Evolutionary conservation across 2,113 vertebrate genomes (phyloP), one percentile per base, ranked within the genome.

Genomic region (Tinamus guttatus): DNA sequence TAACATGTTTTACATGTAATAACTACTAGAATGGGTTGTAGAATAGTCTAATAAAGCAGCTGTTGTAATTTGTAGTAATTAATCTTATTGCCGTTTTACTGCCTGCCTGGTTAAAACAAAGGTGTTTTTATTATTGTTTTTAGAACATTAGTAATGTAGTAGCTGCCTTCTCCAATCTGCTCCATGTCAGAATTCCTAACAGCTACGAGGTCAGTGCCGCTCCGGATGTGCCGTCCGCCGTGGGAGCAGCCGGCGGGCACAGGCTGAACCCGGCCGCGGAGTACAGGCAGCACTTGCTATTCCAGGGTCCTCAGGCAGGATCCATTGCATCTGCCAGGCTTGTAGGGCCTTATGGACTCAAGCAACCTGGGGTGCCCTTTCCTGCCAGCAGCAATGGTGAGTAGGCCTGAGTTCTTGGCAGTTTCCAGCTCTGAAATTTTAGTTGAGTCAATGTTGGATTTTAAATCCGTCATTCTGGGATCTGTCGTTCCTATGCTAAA

Each of bases 91-190:
- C 81, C 84, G 0, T 22, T 19, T 83, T 81, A 28, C 63, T 79
- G 60, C 51, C 79, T 71, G 41, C 13, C n/a, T 38, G 67, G 43
- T 90, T 22, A 41, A 60, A 93, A 65, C 96, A 36, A 16, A 34
- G 2, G 9, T 36, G 63, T 52, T 71, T 82, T 70, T 74, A 16
- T 41, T 83, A 15, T 13, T 76, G 38, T 93, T 89, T 97, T 5
- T 90, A 99, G 99, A 99, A 99, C 47, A 98, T 99, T 8, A 97
- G 97, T 7, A 98, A 97, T 0, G 98, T 99, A 52, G 98, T 99
- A 97, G 98, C 99, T 13, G 98, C 99, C 0, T 98, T 99, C 93
- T 99, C 99, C 14, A 97, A 98, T 93, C 97, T 99, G 73, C 98
- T 99, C 34, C 98, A 97, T 3, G 98, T 99, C 69, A 98, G 98